Base-by-base conservation (phyloP, 2,797 vertebrate species). In the Kryptolebias ocellatus region DNA sequence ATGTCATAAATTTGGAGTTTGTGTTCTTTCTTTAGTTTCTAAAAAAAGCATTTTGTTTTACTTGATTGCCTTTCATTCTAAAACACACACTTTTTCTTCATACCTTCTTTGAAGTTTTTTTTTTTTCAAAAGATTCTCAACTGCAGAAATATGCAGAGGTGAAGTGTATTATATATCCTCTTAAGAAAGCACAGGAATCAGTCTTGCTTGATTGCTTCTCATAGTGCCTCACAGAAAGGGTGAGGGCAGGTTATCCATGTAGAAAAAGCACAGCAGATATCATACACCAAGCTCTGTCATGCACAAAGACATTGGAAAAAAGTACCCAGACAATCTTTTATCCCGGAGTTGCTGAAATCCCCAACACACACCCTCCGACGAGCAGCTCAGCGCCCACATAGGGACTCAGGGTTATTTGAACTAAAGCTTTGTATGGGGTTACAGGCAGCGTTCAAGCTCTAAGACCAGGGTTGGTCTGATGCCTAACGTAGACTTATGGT, bases 161-260 rank as follows among this genome's bases (percentile, higher is more conserved):
- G 87, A 90, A 83, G 88, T 83, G 88, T 87, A 86, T 90, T 90
- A 91, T 87, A 87, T 86, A 87, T 89, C 89, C 87, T 90, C 88
- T 88, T 92, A 92, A 91, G 85, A 83, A 86, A 90, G 86, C 85
- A 64, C 80, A 78, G 80, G 89, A 93, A 91, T 92, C 88, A 89
- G 90, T 90, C 64, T 58, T 56, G 87, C 89, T 85, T 92, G 84
- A 87, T 86, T 81, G 83, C 84, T 64, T 83, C 80, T 84, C 73
- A 47, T 53, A 88, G 86, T 86, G 80, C 72, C 81, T 81, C 76
- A 51, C 80, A 54, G 79, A 80, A 57, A 54, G 69, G 46, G 81
- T 78, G 72, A 72, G 81, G 76, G 90, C 72, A 77, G 88, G 88
- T 91, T 90, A 89, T 82, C 87, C 88, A 87, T 89, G 90, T 89